Conservation (phyloP, 2,797 vertebrate genomes). For the Hemibagrus guttatus region DNA sequence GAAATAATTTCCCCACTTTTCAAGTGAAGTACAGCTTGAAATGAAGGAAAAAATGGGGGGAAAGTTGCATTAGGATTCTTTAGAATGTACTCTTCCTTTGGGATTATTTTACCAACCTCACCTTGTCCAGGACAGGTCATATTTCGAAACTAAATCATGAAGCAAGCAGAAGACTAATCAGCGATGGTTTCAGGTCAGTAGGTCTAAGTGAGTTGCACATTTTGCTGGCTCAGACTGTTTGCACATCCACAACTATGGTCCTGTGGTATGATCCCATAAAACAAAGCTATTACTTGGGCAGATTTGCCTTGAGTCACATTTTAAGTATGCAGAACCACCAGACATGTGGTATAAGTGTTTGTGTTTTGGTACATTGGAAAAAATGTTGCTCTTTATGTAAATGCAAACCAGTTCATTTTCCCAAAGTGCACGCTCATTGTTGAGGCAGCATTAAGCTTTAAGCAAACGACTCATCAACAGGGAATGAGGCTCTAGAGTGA, state of each 20-base stretch:
- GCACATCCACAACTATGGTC: conserved; percentile 29
- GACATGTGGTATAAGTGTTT: neutral
- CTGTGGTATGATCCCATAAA: conserved; percentile 30
- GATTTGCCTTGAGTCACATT: conserved; percentile 25
- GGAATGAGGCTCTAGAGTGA: neutral
- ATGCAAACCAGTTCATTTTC: neutral
- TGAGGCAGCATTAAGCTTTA: conserved; percentile 1
- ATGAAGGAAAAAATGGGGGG: neutral
- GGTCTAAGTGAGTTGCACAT: neutral
- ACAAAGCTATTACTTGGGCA: conserved; percentile 18
- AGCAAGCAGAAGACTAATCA: conserved; percentile 19
- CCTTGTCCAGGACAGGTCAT: conserved; percentile 16
- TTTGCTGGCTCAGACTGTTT: conserved; percentile 29
- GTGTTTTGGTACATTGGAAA: conserved; percentile 8
- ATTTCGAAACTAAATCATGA: conserved; percentile 22
- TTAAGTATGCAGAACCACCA: conserved; percentile 10
- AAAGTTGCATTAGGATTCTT: conserved; percentile 4
- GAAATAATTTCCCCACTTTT: conserved; percentile 28
- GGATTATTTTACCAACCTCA: conserved; percentile 4
- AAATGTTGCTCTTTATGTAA: conserved; percentile 12
- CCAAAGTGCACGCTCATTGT: conserved; percentile 13
- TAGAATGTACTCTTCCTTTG: neutral
- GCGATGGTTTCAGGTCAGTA: conserved; percentile 24
- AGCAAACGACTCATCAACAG: neutral
- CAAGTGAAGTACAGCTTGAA: conserved; percentile 2